Percentiles rank a stretch among this genome's conserved stretches.
phyloP scores from a whole-genome alignment of 2,113 vertebrate genomes.

The rat (Rattus norvegicus) region GRCr8 NC_086028.1:76142001-76142500 shows the following conservation, averaged over 20 bases:
- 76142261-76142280: neutral
- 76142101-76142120: neutral
- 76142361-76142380: neutral
- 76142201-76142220: neutral
- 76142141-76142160: neutral
- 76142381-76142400: neutral
- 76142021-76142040: neutral
- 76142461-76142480: neutral
- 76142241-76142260: neutral
- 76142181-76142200: neutral
- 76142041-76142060: neutral
- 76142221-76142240: neutral
- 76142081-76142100: neutral
- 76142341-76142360: slow-evolving; percentile 36
- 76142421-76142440: neutral
- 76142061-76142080: neutral
- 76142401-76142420: neutral
- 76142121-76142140: slow-evolving; percentile 20
- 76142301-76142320: neutral
- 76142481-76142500: neutral
- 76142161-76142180: slow-evolving; percentile 30
- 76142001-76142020: slow-evolving; percentile 56
- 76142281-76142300: slow-evolving; percentile 22
- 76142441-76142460: neutral
- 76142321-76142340: neutral